phyloP scores from a whole-genome alignment of 2,797 vertebrate genomes.

The Argentina silus region DNA sequence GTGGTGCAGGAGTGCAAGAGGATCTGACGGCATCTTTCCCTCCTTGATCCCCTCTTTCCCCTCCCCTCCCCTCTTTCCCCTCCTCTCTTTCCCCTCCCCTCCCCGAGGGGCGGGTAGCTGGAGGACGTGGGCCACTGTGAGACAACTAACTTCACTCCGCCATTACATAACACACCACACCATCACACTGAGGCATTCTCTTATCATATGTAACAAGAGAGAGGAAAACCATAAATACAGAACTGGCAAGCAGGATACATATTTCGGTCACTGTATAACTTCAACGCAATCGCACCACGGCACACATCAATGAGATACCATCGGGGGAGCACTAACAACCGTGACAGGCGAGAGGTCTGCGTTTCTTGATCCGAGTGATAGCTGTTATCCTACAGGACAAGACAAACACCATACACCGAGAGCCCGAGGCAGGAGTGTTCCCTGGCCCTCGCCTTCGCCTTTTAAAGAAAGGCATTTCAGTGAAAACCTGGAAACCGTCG shows the following conservation, averaged over 20 bases:
- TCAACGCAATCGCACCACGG: constrained; percentile 41
- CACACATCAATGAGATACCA: constrained; percentile 56
- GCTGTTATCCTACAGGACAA: constrained; percentile 38
- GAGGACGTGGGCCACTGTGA: constrained; percentile 46
- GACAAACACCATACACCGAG: constrained; percentile 47
- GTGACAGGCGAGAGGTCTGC: constrained; percentile 50
- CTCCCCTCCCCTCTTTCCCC: neutral
- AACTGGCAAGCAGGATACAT: neutral
- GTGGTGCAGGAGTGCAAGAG: no score
- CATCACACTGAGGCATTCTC: constrained; percentile 45
- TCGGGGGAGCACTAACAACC: constrained; percentile 55
- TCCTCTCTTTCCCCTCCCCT: neutral
- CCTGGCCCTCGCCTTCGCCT: constrained; percentile 65
- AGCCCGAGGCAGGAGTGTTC: constrained; percentile 53
- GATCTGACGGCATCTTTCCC: neutral
- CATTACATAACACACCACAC: constrained; percentile 45
- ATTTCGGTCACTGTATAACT: constrained; percentile 26
- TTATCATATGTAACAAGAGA: constrained; percentile 29
- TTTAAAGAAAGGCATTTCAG: constrained; percentile 79
- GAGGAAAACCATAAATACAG: neutral
- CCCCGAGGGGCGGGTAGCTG: constrained; percentile 42
- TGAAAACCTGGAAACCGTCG: constrained; percentile 73
- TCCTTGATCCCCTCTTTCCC: neutral
- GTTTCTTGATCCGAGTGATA: constrained; percentile 55
- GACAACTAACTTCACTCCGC: constrained; percentile 62